Percentiles rank a stretch among this genome's conserved stretches.
These are phyloP conservation scores for Mormyrops attenuatus DNA, from an alignment of 2,797 vertebrate genomes.

Conservation along the genomic window DNA sequence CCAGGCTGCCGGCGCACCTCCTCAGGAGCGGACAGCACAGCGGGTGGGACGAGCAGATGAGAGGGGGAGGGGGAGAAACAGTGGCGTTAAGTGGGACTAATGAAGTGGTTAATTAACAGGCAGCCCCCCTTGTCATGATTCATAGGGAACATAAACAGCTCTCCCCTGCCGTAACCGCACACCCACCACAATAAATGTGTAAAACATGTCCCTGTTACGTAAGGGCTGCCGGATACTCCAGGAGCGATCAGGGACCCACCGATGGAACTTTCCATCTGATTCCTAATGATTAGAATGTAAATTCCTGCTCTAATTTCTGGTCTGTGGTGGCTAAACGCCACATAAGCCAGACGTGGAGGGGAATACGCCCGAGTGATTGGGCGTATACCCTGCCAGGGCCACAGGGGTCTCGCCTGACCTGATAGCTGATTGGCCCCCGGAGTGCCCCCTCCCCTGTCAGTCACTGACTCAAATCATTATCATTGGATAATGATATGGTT, in stretches of 20 bases:
- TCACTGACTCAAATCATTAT: neutral
- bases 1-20: neutral
- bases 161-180: neutral
- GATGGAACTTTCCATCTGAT: neutral
- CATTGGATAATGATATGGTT: neutral
- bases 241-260: neutral
- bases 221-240: neutral
- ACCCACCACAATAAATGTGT: neutral
- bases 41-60: neutral
- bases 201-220: neutral
- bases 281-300: conserved; percentile 16
- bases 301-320: neutral
- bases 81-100: conserved; percentile 19
- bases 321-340: neutral
- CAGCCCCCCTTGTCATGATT: conserved; percentile 13
- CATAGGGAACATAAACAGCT: conserved; percentile 13
- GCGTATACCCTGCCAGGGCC: neutral
- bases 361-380: neutral
- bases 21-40: neutral
- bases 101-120: conserved; percentile 30
- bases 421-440: neutral
- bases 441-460: neutral
- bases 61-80: neutral
- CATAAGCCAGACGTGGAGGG: neutral
- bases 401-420: neutral